phyloP scores from a whole-genome alignment of 2,797 vertebrate species.

The Chiloscyllium punctatum region DNA sequence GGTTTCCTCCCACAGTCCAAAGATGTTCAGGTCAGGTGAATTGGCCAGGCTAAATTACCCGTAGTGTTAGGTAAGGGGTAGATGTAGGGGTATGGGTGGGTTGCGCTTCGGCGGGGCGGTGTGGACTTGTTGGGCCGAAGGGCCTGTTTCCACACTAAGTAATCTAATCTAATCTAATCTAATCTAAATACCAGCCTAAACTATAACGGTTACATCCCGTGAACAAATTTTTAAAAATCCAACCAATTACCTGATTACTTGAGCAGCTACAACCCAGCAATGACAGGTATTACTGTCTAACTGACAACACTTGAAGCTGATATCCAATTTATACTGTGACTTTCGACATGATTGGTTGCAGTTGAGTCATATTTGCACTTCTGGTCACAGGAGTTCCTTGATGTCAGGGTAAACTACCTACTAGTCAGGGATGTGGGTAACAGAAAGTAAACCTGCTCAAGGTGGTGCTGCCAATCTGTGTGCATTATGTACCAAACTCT shows the following conservation, averaged over 20 bases:
- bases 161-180: too few relatives aligned
- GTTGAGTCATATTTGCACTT: background rate
- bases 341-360: background rate
- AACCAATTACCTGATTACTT: background rate
- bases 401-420: background rate
- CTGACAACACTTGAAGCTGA: background rate
- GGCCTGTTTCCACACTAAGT: too few relatives aligned
- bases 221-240: too few relatives aligned
- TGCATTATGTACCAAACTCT: background rate
- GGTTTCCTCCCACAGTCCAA: too few relatives aligned
- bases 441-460: background rate
- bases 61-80: too few relatives aligned
- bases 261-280: background rate
- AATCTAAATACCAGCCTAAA: too few relatives aligned
- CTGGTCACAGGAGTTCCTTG: background rate
- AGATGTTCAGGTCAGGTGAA: too few relatives aligned
- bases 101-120: too few relatives aligned
- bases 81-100: too few relatives aligned
- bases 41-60: too few relatives aligned
- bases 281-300: background rate
- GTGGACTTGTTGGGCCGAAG: too few relatives aligned
- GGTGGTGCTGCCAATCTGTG: background rate
- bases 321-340: background rate
- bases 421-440: background rate
- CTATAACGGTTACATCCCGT: too few relatives aligned